Percentiles rank a stretch among this genome's conserved stretches.
phyloP scores from a whole-genome alignment of 2,113 vertebrate genomes.

The Elephas maximus region DNA sequence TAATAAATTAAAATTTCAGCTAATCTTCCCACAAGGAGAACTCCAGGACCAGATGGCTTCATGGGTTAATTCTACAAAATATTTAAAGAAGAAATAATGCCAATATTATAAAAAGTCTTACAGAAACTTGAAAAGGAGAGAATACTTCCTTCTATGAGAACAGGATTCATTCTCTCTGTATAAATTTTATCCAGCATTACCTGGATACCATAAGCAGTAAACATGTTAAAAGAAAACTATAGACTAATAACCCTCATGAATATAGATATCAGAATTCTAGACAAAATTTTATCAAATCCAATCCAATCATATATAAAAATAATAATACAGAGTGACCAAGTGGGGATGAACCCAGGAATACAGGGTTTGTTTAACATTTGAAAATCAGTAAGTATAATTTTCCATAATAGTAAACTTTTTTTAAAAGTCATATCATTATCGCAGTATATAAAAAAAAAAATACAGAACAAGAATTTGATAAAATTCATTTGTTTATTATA shows the following conservation, averaged over 20 bases:
- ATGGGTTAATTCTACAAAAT: conserved; percentile 25
- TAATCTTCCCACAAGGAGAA: background rate
- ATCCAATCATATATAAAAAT: background rate
- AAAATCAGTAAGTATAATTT: background rate
- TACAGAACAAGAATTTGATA: background rate
- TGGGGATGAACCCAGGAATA: background rate
- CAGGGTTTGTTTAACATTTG: background rate
- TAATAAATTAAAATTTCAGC: background rate
- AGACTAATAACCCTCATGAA: no score
- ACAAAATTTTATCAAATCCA: background rate
- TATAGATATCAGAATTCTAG: no score
- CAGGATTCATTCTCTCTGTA: background rate
- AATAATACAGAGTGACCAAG: background rate
- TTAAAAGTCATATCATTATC: background rate
- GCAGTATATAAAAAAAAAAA: no score
- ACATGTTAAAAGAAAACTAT: background rate
- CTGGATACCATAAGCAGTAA: background rate
- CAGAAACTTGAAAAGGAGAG: background rate
- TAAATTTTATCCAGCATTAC: background rate
- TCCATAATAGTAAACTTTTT: background rate
- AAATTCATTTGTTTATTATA: background rate
- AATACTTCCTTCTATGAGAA: background rate
- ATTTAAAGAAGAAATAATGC: conserved; percentile 3
- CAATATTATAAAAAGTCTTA: background rate
- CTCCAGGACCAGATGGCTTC: background rate